Evolutionary conservation across 2,888 invertebrate genomes (phyloP).

Genomic region (Diogma glabrata): DNA sequence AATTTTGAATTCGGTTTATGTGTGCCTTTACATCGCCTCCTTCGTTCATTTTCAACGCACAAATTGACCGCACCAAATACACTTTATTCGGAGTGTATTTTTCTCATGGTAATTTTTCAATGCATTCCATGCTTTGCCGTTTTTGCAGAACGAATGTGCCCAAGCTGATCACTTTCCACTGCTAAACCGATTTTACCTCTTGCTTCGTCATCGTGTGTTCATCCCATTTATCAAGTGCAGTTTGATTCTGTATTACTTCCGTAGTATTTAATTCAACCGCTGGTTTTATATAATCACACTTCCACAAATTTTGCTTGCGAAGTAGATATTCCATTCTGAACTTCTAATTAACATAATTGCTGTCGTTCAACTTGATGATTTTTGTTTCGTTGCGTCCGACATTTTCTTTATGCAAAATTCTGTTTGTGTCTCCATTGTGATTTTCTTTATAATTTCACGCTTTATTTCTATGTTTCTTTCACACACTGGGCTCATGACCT

Average conservation of each 20-base stretch:
- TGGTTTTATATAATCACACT: not conserved
- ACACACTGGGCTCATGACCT: too few relatives aligned
- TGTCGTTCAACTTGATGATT: not conserved
- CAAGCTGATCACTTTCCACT: constrained; percentile 13
- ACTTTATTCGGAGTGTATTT: not conserved
- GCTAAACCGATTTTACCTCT: constrained; percentile 12
- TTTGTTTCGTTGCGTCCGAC: not conserved
- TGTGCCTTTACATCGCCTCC: constrained; percentile 16
- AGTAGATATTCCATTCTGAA: constrained; percentile 15
- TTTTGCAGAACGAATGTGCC: constrained; percentile 7
- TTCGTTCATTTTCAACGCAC: constrained; percentile 15
- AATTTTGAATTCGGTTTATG: constrained; percentile 15
- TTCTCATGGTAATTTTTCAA: constrained; percentile 9
- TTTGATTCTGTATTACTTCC: not conserved
- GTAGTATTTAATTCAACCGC: not conserved
- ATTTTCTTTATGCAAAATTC: too few relatives aligned
- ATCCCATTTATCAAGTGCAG: constrained; percentile 10
- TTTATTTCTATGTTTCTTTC: too few relatives aligned
- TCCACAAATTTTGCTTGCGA: constrained; percentile 15
- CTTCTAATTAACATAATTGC: constrained; percentile 27
- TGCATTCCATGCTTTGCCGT: constrained; percentile 12
- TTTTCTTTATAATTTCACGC: too few relatives aligned
- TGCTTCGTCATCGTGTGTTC: constrained; percentile 11
- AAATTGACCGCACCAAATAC: not conserved
- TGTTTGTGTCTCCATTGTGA: too few relatives aligned